These are phyloP conservation scores for Acleris sparsana DNA, from an alignment of 2,888 invertebrate genomes.

Conservation along the genomic window DNA sequence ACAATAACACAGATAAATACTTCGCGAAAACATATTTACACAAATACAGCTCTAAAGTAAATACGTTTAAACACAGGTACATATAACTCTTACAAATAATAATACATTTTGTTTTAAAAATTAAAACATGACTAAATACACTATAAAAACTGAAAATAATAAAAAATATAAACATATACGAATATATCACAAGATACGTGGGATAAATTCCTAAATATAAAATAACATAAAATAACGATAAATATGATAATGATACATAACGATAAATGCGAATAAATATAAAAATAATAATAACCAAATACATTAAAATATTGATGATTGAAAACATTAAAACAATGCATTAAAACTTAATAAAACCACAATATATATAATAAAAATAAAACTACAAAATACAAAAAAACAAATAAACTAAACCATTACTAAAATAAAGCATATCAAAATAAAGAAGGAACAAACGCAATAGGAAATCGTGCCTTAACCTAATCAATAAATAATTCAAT, in stretches of 20 bases:
- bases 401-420: background rate
- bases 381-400: background rate
- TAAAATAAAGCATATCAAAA: slow-evolving; percentile 6
- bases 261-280: background rate
- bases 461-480: slow-evolving; percentile 36
- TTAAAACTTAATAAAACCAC: background rate
- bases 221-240: no score
- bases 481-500: slow-evolving; percentile 38
- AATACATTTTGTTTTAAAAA: background rate
- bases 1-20: slow-evolving; percentile 26
- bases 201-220: no score
- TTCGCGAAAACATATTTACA: slow-evolving; percentile 14
- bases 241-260: background rate
- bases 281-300: background rate
- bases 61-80: no score
- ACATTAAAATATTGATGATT: background rate
- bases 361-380: background rate
- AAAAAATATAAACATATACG: no score
- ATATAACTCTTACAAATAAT: slow-evolving; percentile 4
- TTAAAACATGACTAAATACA: no score
- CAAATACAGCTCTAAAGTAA: no score
- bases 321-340: background rate
- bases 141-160: no score
- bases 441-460: slow-evolving; percentile 5
- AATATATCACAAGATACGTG: background rate